Evolutionary conservation across 64 coral and sea anemone species (phyloP).

Genomic region (Stichodactyla mertensii): DNA sequence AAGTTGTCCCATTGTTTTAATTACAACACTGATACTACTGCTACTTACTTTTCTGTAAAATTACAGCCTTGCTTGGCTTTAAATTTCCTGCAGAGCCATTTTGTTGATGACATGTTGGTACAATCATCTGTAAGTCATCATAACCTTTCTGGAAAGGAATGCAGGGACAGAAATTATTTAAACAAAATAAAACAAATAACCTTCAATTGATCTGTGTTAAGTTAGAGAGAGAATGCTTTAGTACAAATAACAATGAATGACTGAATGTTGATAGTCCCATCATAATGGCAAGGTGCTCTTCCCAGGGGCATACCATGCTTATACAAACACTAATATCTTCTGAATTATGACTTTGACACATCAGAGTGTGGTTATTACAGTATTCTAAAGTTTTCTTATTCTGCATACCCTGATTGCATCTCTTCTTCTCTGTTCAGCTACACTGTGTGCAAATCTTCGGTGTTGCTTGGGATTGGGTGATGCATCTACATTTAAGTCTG

Average conservation of each 20-base stretch:
- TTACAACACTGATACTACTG: no score
- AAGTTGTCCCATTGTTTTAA: no score
- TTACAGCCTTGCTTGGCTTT: conserved; percentile 91
- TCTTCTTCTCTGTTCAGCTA: conserved; percentile 94
- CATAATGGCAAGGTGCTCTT: no score
- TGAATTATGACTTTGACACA: no score
- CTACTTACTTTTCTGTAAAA: conserved; percentile 90
- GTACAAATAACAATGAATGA: no score
- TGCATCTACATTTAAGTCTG: conserved; percentile 42
- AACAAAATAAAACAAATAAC: background rate
- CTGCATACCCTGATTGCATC: conserved; percentile 84
- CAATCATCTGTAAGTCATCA: conserved; percentile 90
- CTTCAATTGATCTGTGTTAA: background rate
- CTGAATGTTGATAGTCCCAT: no score
- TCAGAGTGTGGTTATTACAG: no score
- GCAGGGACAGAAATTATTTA: background rate
- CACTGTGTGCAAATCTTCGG: conserved; percentile 91
- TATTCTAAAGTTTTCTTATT: background rate
- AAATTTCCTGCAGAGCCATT: conserved; percentile 47
- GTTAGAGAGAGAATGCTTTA: no score
- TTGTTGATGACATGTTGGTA: conserved; percentile 71
- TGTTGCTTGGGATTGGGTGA: conserved; percentile 49
- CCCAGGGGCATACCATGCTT: no score
- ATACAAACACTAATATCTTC: no score
- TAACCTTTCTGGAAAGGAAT: conserved; percentile 82